These are phyloP conservation scores for Carpatolechia fugitivella DNA, from an alignment of 2,888 invertebrate genomes.

Conservation along the genomic window DNA sequence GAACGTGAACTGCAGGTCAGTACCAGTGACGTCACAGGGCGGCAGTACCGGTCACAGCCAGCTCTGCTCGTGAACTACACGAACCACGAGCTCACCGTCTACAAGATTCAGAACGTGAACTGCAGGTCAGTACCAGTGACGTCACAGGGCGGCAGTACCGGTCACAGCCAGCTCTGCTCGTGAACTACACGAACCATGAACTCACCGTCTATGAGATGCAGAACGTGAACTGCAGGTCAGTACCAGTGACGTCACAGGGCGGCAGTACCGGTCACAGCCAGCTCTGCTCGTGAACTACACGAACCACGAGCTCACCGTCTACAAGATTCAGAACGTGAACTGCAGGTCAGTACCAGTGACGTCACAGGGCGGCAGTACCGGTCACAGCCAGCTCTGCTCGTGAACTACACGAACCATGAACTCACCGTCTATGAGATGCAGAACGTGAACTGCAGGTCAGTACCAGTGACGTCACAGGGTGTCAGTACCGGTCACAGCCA, in stretches of 20 bases:
- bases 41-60: too few relatives aligned
- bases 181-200: constrained; percentile 86
- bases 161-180: constrained; percentile 92
- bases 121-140: too few relatives aligned
- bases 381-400: constrained; percentile 91
- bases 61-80: too few relatives aligned
- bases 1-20: too few relatives aligned
- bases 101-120: too few relatives aligned
- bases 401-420: constrained; percentile 86
- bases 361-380: constrained; percentile 91
- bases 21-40: background rate
- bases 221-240: constrained; percentile 83
- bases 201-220: constrained; percentile 88
- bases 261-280: constrained; percentile 90
- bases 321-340: constrained; percentile 87
- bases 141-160: constrained; percentile 73
- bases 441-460: constrained; percentile 81
- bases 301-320: constrained; percentile 80
- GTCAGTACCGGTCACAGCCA: too few relatives aligned
- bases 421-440: constrained; percentile 88
- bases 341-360: constrained; percentile 88
- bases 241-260: constrained; percentile 92
- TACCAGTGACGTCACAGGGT: too few relatives aligned
- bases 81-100: too few relatives aligned
- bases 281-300: constrained; percentile 94